Conservation (phyloP, 2,888 invertebrate genomes). For the Yponomeuta evonymella region DNA sequence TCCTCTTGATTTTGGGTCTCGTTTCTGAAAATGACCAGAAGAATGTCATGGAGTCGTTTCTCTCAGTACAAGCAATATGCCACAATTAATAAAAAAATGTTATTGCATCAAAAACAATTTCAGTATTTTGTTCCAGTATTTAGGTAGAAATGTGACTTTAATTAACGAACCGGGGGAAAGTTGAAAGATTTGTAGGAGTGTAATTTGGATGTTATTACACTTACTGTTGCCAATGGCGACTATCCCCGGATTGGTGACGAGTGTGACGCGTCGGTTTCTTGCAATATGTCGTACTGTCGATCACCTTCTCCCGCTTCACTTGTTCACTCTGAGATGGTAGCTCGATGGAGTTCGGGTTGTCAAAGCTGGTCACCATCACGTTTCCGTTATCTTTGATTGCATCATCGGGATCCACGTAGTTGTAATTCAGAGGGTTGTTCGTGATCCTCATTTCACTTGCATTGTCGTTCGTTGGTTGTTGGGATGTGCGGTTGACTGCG, state of each 20-base stretch:
- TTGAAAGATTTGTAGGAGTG: no score
- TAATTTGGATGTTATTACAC: conserved; percentile 30
- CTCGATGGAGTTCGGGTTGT: conserved; percentile 84
- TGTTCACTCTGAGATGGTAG: conserved; percentile 73
- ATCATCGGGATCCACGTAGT: conserved; percentile 81
- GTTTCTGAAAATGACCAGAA: conserved; percentile 42
- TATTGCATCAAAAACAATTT: no score
- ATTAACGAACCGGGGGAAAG: no score
- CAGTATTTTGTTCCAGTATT: no score
- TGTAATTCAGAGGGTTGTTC: conserved; percentile 83
- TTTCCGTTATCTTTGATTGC: conserved; percentile 70
- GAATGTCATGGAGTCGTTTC: neutral
- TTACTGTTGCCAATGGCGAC: conserved; percentile 67
- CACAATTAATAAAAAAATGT: no score
- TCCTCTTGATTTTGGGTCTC: conserved; percentile 70
- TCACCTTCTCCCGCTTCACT: conserved; percentile 43
- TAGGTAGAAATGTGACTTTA: no score
- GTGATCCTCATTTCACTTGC: conserved; percentile 83
- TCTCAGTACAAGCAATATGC: no score
- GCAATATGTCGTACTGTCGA: conserved; percentile 84
- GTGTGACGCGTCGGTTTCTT: conserved; percentile 73
- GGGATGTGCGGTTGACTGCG: conserved; percentile 55
- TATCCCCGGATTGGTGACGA: conserved; percentile 56
- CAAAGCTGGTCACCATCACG: conserved; percentile 81
- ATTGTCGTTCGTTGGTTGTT: conserved; percentile 30